Evolutionary conservation across 2,888 invertebrate genomes (phyloP).

Genomic region (Mamestra brassicae): DNA sequence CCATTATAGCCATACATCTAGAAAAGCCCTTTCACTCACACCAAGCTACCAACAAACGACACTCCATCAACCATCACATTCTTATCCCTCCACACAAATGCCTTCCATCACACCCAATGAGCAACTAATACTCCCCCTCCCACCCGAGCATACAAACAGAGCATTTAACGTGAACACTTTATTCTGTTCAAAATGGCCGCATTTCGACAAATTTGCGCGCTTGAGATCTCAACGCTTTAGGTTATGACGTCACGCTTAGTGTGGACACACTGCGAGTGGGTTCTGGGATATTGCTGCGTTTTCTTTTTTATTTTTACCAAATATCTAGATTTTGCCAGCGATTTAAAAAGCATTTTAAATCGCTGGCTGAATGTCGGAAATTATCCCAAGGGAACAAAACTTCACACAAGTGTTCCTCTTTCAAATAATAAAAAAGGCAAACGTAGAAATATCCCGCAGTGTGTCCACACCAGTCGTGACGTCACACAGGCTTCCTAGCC

Average conservation of each 20-base stretch:
- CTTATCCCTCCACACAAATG: constrained; percentile 21
- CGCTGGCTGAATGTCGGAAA: too few species aligned
- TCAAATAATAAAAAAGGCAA: constrained; percentile 24
- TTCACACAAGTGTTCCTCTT: constrained; percentile 16
- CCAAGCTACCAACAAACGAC: neutral
- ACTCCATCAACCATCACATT: constrained; percentile 23
- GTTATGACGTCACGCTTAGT: constrained; percentile 59
- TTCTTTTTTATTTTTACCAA: too few species aligned
- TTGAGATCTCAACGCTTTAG: constrained; percentile 60
- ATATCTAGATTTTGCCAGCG: too few species aligned
- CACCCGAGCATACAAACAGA: constrained; percentile 41
- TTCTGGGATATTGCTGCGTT: neutral
- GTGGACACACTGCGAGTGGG: too few species aligned
- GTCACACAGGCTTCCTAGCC: too few species aligned
- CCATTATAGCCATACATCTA: neutral
- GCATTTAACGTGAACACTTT: constrained; percentile 57
- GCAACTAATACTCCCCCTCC: constrained; percentile 44
- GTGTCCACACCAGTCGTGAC: constrained; percentile 38
- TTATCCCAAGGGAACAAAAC: constrained; percentile 1
- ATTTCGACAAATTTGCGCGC: constrained; percentile 66
- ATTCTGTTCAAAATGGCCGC: constrained; percentile 64
- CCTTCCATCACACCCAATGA: constrained; percentile 36
- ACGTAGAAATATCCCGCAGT: constrained; percentile 29
- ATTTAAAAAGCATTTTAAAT: too few species aligned
- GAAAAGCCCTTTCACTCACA: neutral